These are phyloP conservation scores for Masnerella sp. DNA, from an alignment of 2,888 invertebrate genomes.

Conservation along the genomic window DNA sequence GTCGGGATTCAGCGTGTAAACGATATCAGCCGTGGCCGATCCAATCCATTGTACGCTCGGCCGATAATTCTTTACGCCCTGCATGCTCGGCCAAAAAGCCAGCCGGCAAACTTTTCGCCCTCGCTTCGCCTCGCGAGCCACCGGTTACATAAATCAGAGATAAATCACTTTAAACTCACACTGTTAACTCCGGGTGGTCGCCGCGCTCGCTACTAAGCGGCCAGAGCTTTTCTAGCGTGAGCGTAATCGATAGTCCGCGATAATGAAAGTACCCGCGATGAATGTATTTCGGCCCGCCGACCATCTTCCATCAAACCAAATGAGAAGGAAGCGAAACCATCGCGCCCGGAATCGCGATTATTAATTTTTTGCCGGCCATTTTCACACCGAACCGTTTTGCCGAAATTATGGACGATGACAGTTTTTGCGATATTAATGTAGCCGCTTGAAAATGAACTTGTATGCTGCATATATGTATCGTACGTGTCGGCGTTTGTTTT, in stretches of 20 bases:
- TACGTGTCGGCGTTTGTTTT: too few species aligned
- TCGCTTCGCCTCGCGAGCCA: constrained; percentile 57
- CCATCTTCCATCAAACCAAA: constrained; percentile 49
- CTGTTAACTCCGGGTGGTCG: constrained; percentile 74
- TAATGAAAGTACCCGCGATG: constrained; percentile 70
- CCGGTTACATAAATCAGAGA: constrained; percentile 74
- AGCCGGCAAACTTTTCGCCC: constrained; percentile 70
- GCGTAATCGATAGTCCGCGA: constrained; percentile 71
- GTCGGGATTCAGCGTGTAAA: constrained; percentile 68
- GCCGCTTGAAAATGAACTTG: too few species aligned
- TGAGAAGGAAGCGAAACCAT: constrained; percentile 27
- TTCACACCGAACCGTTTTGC: too few species aligned
- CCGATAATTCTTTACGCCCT: constrained; percentile 72
- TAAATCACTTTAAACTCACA: constrained; percentile 76
- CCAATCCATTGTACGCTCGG: constrained; percentile 68
- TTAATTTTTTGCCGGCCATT: not conserved
- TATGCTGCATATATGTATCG: too few species aligned
- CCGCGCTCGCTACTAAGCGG: constrained; percentile 50
- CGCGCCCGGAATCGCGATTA: not conserved
- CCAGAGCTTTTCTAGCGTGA: constrained; percentile 58
- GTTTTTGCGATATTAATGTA: too few species aligned
- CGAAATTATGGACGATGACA: too few species aligned
- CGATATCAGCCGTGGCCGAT: constrained; percentile 67
- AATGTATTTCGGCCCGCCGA: constrained; percentile 48
- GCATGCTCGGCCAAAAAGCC: constrained; percentile 69